Evolutionary conservation across 53 echinoderm and acorn worm genomes (phyloP).

Genomic region (Arbacia lixula): DNA sequence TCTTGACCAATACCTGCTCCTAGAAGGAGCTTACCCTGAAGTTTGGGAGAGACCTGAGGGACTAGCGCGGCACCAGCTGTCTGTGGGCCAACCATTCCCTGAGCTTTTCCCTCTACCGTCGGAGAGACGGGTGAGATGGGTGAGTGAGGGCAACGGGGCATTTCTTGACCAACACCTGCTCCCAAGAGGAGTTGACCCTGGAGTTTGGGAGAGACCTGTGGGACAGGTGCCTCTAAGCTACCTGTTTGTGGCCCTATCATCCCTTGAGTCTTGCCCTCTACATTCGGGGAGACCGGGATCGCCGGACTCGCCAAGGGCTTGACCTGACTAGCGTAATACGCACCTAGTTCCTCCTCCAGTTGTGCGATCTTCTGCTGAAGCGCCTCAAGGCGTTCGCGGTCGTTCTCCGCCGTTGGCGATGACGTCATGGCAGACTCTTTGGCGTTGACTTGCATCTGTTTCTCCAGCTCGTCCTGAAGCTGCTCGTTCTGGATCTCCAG

Average conservation of each 20-base stretch:
- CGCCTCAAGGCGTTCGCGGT: constrained; percentile 74
- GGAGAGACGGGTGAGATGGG: constrained; percentile 10
- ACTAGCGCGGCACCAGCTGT: neutral
- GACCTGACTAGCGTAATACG: constrained; percentile 59
- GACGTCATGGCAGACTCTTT: constrained; percentile 22
- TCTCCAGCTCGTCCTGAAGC: constrained; percentile 80
- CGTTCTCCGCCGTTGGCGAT: constrained; percentile 58
- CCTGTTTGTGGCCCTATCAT: neutral
- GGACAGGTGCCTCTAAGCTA: neutral
- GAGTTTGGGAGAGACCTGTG: neutral
- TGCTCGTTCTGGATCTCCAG: constrained; percentile 87
- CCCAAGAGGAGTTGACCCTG: neutral
- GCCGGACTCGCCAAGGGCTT: neutral
- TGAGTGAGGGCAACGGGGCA: neutral
- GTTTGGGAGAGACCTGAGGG: neutral
- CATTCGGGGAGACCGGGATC: neutral
- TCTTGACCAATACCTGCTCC: neutral
- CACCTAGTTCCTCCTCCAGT: constrained; percentile 98
- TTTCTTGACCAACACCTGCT: neutral
- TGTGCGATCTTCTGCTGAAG: constrained; percentile 94
- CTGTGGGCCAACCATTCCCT: neutral
- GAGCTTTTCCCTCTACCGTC: neutral
- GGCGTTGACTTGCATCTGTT: constrained; percentile 43
- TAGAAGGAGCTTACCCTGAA: neutral
- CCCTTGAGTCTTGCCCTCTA: neutral